Conservation (phyloP, 2,797 vertebrate species). For the Alfaro cultratus region DNA sequence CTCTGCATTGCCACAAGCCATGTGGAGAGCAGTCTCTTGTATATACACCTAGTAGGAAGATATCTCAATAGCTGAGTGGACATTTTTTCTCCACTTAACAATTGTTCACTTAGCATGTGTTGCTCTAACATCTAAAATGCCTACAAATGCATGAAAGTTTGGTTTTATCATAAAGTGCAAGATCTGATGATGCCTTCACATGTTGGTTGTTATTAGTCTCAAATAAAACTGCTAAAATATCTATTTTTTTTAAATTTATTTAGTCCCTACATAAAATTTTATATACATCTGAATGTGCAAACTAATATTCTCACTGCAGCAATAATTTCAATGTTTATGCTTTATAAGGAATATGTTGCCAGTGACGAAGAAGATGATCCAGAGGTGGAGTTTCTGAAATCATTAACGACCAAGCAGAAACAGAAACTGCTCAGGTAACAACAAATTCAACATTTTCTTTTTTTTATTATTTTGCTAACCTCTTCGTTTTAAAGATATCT, state of each 20-base stretch:
- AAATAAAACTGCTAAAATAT: background rate
- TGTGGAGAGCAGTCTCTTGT: background rate
- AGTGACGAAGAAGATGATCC: constrained; percentile 97
- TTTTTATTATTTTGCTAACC: too few relatives aligned
- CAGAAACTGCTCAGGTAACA: constrained; percentile 96
- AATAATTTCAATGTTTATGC: background rate
- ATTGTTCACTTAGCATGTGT: background rate
- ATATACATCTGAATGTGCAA: background rate
- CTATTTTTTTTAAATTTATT: background rate
- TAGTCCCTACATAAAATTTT: background rate
- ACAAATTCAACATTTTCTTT: background rate
- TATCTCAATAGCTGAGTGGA: background rate
- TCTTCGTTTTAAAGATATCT: background rate
- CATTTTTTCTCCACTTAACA: background rate
- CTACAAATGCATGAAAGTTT: background rate
- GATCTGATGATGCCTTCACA: background rate
- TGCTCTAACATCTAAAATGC: background rate
- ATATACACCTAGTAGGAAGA: background rate
- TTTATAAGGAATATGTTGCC: constrained; percentile 89
- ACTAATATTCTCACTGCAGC: background rate
- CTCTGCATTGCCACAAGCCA: background rate
- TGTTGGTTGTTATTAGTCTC: background rate
- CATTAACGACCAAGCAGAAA: constrained; percentile 94
- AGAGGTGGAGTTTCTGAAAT: constrained; percentile 98
- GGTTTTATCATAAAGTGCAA: background rate